These are phyloP conservation scores for Sphyrna mokarran DNA, from an alignment of 2,113 vertebrate species.

Conservation along the genomic window DNA sequence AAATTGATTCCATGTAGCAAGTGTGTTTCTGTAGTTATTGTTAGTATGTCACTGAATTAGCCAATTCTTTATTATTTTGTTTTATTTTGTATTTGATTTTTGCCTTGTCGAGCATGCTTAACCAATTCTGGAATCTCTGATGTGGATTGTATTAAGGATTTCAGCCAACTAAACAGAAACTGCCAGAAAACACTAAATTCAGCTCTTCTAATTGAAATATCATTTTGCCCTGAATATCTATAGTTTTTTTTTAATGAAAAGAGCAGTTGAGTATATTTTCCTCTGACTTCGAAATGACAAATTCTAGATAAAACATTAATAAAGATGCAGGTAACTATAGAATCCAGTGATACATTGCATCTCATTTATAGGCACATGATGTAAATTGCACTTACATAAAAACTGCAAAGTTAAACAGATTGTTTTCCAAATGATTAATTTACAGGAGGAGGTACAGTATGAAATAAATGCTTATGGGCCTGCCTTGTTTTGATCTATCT, in stretches of 20 bases:
- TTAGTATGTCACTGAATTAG: constrained; percentile 29
- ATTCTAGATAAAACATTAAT: not conserved
- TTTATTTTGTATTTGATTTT: constrained; percentile 26
- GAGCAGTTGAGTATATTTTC: not conserved
- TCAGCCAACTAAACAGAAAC: constrained; percentile 30
- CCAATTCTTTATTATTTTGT: constrained; percentile 15
- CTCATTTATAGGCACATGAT: not conserved
- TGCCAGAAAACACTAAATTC: constrained; percentile 35
- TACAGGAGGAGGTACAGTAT: not conserved
- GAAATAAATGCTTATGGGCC: not conserved
- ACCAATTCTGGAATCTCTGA: constrained; percentile 32
- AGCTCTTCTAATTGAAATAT: constrained; percentile 25
- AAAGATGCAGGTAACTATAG: not conserved
- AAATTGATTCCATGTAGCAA: constrained; percentile 35
- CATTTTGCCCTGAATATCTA: constrained; percentile 21
- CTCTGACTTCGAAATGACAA: not conserved
- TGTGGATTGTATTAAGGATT: constrained; percentile 31
- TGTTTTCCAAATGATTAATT: not conserved
- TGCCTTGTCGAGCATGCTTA: constrained; percentile 35
- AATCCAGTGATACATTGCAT: not conserved
- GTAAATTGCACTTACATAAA: not conserved
- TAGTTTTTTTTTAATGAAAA: not conserved
- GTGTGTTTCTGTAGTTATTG: constrained; percentile 36
- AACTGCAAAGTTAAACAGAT: not conserved
- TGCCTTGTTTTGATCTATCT: not conserved